These are phyloP conservation scores for Grapholita molesta DNA, from an alignment of 1,140 invertebrate genomes.

Conservation along the genomic window DNA sequence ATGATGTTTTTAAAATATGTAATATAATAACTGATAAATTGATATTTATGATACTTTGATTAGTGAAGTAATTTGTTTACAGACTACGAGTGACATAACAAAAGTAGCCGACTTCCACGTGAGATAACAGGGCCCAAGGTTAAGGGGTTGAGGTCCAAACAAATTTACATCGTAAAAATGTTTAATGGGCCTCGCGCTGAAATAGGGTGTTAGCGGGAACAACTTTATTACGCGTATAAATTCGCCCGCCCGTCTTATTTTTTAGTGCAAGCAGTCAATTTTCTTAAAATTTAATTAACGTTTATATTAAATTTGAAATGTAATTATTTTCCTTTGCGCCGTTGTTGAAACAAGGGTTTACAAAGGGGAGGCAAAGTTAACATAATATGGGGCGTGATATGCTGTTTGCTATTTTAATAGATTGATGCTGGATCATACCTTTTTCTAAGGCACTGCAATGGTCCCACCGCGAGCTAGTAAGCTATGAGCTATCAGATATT, in stretches of 20 bases:
- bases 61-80: not conserved
- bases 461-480: too few relatives aligned
- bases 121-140: conserved; percentile 12
- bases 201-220: conserved; percentile 41
- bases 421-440: too few relatives aligned
- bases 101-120: not conserved
- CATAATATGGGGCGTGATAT: too few relatives aligned
- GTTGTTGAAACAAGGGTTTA: not conserved
- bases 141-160: conserved; percentile 32
- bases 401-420: too few relatives aligned
- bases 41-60: too few relatives aligned
- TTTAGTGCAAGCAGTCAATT: conserved; percentile 29
- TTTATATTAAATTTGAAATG: conserved; percentile 1
- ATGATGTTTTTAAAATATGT: too few relatives aligned
- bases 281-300: conserved; percentile 47
- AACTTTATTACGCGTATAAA: conserved; percentile 54
- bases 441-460: too few relatives aligned
- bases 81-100: not conserved
- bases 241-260: conserved; percentile 45
- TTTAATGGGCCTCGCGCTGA: conserved; percentile 42
- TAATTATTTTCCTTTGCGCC: not conserved
- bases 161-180: conserved; percentile 62
- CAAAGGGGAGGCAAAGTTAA: not conserved
- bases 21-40: too few relatives aligned
- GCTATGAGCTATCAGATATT: too few relatives aligned